Evolutionary conservation across 2,888 invertebrate genomes (phyloP).

Genomic region (Fragum fragum): DNA sequence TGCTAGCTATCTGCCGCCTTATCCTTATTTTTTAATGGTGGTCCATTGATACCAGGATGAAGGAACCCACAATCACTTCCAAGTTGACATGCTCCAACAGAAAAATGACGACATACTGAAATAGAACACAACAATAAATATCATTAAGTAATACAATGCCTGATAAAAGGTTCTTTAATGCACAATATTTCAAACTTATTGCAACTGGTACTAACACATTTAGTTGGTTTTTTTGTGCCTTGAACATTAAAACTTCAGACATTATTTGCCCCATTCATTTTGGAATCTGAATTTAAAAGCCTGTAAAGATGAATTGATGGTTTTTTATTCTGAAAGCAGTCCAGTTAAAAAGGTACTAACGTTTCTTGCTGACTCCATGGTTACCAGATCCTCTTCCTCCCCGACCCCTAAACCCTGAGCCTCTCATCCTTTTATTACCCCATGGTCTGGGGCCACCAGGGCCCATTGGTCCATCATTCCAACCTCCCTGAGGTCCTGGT

Average conservation of each 20-base stretch:
- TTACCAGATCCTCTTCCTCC: slow-evolving; percentile 54
- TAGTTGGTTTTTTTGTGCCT: too few relatives aligned
- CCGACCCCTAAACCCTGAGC: slow-evolving; percentile 55
- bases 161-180: background rate
- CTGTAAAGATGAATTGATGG: too few relatives aligned
- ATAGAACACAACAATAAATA: slow-evolving; percentile 25
- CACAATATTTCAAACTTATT: background rate
- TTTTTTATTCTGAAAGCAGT: too few relatives aligned
- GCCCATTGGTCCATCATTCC: slow-evolving; percentile 40
- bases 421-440: slow-evolving; percentile 61
- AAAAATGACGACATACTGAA: slow-evolving; percentile 77
- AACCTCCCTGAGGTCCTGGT: slow-evolving; percentile 47
- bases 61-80: slow-evolving; percentile 94
- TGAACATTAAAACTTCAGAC: too few relatives aligned
- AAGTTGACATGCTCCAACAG: slow-evolving; percentile 92
- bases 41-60: slow-evolving; percentile 90
- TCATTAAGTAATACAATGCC: background rate
- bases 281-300: too few relatives aligned
- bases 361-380: background rate
- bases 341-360: background rate
- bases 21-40: slow-evolving; percentile 45
- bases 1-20: slow-evolving; percentile 9
- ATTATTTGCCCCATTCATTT: too few relatives aligned
- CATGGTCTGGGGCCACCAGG: slow-evolving; percentile 48
- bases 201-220: background rate